Conservation (phyloP, 1,140 invertebrate genomes). For the Cecropterus lyciades region DNA sequence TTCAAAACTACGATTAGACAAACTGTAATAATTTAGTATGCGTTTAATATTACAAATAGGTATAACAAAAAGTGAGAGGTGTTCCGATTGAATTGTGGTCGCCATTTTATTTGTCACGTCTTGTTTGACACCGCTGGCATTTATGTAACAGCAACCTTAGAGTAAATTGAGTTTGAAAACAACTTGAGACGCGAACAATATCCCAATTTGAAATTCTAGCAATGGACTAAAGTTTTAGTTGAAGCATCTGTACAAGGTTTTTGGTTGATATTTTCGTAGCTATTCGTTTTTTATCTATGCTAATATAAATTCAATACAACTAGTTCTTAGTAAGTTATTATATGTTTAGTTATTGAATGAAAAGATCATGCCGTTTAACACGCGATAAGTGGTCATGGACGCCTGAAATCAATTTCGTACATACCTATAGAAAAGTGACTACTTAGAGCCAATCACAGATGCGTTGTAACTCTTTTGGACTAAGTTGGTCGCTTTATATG, state of each 20-base stretch:
- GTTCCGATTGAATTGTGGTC: conserved; percentile 50
- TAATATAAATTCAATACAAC: too few species aligned
- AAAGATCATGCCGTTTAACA: too few species aligned
- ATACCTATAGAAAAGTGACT: too few species aligned
- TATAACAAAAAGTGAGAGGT: conserved; percentile 64
- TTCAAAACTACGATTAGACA: too few species aligned
- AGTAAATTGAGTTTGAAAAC: conserved; percentile 26
- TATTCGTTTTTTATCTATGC: background rate
- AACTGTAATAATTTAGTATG: conserved; percentile 10
- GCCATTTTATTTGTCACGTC: conserved; percentile 76
- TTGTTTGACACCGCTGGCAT: conserved; percentile 61
- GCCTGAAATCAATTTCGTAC: too few species aligned
- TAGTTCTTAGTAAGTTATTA: too few species aligned
- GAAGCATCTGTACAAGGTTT: background rate
- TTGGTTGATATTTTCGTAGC: background rate
- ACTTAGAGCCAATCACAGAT: too few species aligned
- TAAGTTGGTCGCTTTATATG: too few species aligned
- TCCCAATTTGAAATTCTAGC: conserved; percentile 24
- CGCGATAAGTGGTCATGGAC: too few species aligned
- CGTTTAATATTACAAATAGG: conserved; percentile 31
- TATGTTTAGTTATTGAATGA: too few species aligned
- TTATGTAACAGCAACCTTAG: conserved; percentile 43
- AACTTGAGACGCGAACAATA: conserved; percentile 24
- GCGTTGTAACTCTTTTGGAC: too few species aligned
- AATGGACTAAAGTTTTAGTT: conserved; percentile 17